Conservation (phyloP, 2,888 invertebrate species). For the Marronus borbonicus region DNA sequence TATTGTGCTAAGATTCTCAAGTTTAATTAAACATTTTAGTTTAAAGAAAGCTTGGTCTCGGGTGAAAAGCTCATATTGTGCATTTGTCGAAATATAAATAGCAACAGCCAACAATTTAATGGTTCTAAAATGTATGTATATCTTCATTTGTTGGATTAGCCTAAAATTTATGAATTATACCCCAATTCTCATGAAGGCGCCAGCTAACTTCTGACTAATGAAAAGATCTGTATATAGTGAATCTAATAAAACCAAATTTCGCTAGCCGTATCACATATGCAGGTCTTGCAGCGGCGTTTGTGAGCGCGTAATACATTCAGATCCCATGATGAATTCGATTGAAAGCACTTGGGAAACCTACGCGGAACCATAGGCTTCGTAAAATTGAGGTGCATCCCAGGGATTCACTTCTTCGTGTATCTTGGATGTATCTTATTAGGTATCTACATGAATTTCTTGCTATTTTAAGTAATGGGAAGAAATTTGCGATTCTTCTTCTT, state of each 20-base stretch:
- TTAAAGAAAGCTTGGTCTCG: too few relatives aligned
- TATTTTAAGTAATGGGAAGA: too few relatives aligned
- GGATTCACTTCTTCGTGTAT: too few relatives aligned
- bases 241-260: slow-evolving; percentile 62
- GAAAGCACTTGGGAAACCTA: slow-evolving; percentile 57
- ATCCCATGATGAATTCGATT: slow-evolving; percentile 64
- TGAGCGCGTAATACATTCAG: slow-evolving; percentile 62
- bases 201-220: slow-evolving; percentile 29
- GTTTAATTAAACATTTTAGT: too few relatives aligned
- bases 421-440: too few relatives aligned
- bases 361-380: slow-evolving; percentile 51
- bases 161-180: not conserved
- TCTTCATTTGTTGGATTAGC: slow-evolving; percentile 51
- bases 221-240: slow-evolving; percentile 45
- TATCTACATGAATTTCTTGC: too few relatives aligned
- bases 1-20: too few relatives aligned
- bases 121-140: slow-evolving; percentile 42
- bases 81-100: too few relatives aligned
- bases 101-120: too few relatives aligned
- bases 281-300: slow-evolving; percentile 61
- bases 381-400: too few relatives aligned
- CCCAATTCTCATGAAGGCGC: not conserved
- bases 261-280: slow-evolving; percentile 60
- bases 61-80: too few relatives aligned
- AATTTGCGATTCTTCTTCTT: too few relatives aligned